These are phyloP conservation scores for Bombylius major DNA, from an alignment of 2,888 invertebrate species.

Conservation along the genomic window DNA sequence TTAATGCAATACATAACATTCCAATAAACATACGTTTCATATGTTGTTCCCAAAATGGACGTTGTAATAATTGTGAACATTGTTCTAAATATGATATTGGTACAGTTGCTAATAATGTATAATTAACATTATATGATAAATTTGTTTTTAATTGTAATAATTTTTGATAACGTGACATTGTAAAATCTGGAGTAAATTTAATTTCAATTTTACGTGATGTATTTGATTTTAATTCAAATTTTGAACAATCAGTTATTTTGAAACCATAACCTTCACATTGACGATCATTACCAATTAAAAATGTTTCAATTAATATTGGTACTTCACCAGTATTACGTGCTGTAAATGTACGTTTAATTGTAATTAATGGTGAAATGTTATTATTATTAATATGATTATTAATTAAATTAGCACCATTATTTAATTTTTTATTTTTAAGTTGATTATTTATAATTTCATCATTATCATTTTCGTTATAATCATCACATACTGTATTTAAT, in stretches of 20 bases:
- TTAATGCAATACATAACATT: constrained; percentile 47
- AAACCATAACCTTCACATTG: constrained; percentile 71
- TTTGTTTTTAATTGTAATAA: constrained; percentile 49
- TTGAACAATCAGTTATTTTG: constrained; percentile 58
- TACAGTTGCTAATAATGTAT: constrained; percentile 53
- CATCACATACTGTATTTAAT: constrained; percentile 42
- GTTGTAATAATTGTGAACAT: constrained; percentile 54
- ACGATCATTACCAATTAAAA: constrained; percentile 50
- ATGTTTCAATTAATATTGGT: constrained; percentile 58
- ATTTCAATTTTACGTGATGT: constrained; percentile 66
- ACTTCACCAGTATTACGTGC: constrained; percentile 85
- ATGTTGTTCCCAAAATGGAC: constrained; percentile 65
- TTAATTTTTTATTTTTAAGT: neutral
- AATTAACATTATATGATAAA: constrained; percentile 48
- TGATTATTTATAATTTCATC: constrained; percentile 1
- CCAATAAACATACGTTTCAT: constrained; percentile 51
- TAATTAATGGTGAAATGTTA: neutral
- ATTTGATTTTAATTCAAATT: constrained; percentile 60
- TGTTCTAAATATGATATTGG: constrained; percentile 48
- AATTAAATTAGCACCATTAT: neutral
- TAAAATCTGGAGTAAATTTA: constrained; percentile 80
- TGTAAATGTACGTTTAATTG: constrained; percentile 64
- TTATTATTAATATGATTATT: too few relatives aligned
- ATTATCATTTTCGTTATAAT: constrained; percentile 3
- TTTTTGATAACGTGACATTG: constrained; percentile 58